phyloP scores from a whole-genome alignment of 2,888 invertebrate genomes.

The Epiblema foenella region DNA sequence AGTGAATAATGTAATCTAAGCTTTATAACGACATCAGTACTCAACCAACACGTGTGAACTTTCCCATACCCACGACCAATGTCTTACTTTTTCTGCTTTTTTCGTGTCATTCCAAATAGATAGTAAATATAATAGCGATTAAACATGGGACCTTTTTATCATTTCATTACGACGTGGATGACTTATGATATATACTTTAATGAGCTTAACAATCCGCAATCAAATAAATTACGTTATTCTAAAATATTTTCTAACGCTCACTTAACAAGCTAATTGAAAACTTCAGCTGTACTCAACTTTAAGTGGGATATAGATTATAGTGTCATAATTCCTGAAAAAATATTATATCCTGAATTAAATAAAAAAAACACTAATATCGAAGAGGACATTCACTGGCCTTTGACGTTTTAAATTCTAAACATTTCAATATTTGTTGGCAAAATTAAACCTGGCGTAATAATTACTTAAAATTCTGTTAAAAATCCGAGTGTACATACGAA shows the following conservation, averaged over 20 bases:
- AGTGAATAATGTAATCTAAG: constrained; percentile 47
- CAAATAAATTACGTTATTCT: background rate
- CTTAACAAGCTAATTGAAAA: background rate
- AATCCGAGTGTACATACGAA: too few relatives aligned
- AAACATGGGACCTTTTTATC: constrained; percentile 22
- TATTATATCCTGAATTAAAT: background rate
- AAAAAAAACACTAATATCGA: background rate
- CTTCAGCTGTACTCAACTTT: background rate
- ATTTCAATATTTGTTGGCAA: background rate
- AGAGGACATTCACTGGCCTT: background rate
- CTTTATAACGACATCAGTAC: constrained; percentile 61
- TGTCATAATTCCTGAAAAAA: background rate
- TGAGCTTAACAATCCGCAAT: background rate
- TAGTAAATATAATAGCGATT: constrained; percentile 45
- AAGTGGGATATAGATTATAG: background rate
- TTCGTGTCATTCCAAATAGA: constrained; percentile 50
- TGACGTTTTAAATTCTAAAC: background rate
- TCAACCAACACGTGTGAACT: constrained; percentile 79
- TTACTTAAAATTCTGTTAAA: too few relatives aligned
- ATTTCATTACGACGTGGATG: background rate
- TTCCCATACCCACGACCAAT: constrained; percentile 82
- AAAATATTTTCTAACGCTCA: background rate
- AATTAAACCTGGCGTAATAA: background rate
- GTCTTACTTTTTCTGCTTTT: constrained; percentile 68
- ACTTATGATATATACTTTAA: background rate